These are phyloP conservation scores for Ptilorrhoa leucosticta DNA, from an alignment of 2,113 vertebrate genomes.

Conservation along the genomic window DNA sequence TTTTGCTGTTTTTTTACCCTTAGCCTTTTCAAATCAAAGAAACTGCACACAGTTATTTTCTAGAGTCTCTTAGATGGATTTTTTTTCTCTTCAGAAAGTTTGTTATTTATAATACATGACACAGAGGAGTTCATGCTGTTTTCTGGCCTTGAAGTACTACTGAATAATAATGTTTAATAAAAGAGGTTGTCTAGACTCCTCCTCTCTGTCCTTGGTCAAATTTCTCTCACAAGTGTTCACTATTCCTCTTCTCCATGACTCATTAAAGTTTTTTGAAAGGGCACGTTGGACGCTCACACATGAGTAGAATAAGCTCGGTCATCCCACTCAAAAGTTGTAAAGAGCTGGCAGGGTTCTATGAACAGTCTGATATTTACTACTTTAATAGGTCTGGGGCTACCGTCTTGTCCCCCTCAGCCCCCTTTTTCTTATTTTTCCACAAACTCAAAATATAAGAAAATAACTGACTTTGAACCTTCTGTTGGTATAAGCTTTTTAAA, in stretches of 20 bases:
- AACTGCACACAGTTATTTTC: accelerated
- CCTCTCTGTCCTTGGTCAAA: background rate
- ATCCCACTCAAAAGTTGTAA: background rate
- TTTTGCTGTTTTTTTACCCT: background rate
- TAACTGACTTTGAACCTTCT: background rate
- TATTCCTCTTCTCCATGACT: background rate
- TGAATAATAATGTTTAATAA: background rate
- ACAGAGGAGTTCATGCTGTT: background rate
- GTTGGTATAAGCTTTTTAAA: background rate
- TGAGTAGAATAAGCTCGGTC: background rate
- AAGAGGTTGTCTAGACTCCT: background rate
- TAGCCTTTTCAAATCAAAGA: background rate
- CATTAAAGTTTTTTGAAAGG: background rate
- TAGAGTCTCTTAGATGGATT: background rate
- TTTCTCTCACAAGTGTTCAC: background rate
- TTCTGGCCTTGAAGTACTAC: background rate
- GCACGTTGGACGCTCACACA: background rate
- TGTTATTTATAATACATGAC: background rate
- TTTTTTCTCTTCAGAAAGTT: background rate
- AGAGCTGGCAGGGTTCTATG: background rate
- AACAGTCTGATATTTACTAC: background rate
- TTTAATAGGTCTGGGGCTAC: background rate
- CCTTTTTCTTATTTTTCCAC: no score
- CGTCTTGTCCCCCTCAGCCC: background rate
- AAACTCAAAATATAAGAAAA: background rate